A percentile compares a stretch with the other conserved stretches of the same genome.
phyloP scores from a whole-genome alignment of 2,888 invertebrate species.

The Leptopterna dolabrata region DNA sequence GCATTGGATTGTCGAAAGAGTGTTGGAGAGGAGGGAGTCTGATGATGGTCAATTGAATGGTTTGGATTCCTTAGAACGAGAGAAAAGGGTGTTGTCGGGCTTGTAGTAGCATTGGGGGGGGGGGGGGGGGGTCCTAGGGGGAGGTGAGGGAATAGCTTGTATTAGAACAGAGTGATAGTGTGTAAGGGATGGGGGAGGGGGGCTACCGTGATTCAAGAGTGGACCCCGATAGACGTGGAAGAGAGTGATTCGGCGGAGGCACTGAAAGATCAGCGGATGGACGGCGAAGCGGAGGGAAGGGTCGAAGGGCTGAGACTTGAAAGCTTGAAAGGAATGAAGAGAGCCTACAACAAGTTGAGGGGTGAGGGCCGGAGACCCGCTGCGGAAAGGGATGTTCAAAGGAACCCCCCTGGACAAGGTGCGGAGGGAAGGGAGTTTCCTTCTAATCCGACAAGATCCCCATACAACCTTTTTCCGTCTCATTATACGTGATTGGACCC shows the following conservation, averaged over 20 bases:
- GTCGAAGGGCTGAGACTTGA: not conserved
- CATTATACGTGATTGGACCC: slow-evolving; percentile 16
- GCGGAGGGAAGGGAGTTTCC: not conserved
- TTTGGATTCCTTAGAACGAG: not conserved
- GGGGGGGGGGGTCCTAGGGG: too few relatives aligned
- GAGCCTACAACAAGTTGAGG: too few relatives aligned
- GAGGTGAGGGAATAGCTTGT: too few relatives aligned
- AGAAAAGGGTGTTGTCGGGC: not conserved
- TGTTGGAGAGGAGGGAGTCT: not conserved
- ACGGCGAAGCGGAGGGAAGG: not conserved
- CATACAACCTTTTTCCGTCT: not conserved
- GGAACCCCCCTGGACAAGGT: not conserved
- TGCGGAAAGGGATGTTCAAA: not conserved
- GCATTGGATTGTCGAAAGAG: not conserved
- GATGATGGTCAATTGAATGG: not conserved
- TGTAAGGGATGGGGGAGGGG: not conserved
- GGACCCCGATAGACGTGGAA: not conserved
- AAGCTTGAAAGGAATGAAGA: not conserved
- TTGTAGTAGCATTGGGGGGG: too few relatives aligned
- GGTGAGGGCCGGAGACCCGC: not conserved
- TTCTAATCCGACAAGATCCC: slow-evolving; percentile 21
- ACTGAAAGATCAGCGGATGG: not conserved
- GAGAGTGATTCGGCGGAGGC: not conserved
- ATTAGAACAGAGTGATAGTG: too few relatives aligned
- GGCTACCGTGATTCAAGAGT: not conserved